Conservation (phyloP, 2,113 vertebrate species). For the Osmerus mordax region DNA sequence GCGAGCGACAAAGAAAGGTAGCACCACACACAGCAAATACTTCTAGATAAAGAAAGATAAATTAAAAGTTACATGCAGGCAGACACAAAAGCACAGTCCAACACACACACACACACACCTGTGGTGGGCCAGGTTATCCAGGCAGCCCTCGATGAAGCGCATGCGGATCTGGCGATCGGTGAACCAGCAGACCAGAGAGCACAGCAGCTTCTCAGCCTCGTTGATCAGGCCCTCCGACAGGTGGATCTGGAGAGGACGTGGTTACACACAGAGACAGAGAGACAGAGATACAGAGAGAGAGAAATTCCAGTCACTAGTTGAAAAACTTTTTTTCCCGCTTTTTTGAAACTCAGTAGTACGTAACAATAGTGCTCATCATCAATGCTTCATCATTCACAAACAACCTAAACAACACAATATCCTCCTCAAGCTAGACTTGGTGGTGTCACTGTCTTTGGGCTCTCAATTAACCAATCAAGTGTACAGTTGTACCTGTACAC, state of each 20-base stretch:
- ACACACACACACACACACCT: constrained; percentile 58
- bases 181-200: constrained; percentile 98
- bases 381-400: no score
- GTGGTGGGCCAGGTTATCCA: constrained; percentile 97
- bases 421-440: no score
- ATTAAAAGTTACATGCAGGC: not conserved
- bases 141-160: constrained; percentile 98
- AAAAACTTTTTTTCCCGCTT: no score
- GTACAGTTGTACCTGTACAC: no score
- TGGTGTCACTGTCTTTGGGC: no score
- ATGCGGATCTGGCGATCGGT: constrained; percentile 98
- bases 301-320: no score
- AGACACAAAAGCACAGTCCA: not conserved
- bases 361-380: no score
- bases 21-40: not conserved
- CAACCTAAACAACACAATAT: no score
- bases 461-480: no score
- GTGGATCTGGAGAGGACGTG: constrained; percentile 80
- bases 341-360: no score
- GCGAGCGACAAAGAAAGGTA: not conserved
- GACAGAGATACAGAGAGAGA: no score
- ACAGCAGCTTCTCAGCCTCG: constrained; percentile 97
- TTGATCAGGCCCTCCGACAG: constrained; percentile 97
- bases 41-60: not conserved
- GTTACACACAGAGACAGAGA: constrained; percentile 37